Evolutionary conservation across 2,113 vertebrate species (phyloP).

Genomic region (Copsychus sechellarum): DNA sequence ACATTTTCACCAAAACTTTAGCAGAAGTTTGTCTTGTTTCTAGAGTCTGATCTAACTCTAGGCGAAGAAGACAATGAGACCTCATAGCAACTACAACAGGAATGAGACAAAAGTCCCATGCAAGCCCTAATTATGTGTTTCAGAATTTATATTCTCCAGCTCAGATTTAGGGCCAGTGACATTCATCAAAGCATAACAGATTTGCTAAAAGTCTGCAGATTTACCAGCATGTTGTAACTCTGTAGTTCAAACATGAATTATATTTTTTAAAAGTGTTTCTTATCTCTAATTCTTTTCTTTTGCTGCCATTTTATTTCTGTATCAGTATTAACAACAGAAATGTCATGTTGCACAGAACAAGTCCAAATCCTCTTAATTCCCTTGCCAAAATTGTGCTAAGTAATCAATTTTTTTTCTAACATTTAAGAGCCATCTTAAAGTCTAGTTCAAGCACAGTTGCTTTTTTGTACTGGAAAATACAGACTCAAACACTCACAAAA

Average conservation of each 20-base stretch:
- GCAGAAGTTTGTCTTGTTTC: not conserved
- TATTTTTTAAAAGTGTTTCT: not conserved
- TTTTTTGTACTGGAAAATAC: conserved; percentile 36
- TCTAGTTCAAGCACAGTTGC: conserved; percentile 3
- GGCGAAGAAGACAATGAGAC: not conserved
- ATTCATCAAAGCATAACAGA: not conserved
- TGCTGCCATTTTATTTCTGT: not conserved
- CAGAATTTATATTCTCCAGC: not conserved
- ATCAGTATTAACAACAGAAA: not conserved
- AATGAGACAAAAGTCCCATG: not conserved
- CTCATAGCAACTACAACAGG: not conserved
- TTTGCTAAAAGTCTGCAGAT: not conserved
- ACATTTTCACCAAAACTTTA: not conserved
- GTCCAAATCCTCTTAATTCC: not conserved
- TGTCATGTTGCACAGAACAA: not conserved
- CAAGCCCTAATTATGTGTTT: not conserved
- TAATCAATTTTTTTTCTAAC: conserved; percentile 7
- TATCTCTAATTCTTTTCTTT: not conserved
- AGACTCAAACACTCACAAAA: conserved; percentile 22
- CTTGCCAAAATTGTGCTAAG: conserved; percentile 17
- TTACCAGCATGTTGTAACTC: not conserved
- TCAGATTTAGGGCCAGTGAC: not conserved
- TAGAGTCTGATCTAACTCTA: not conserved
- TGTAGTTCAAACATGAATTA: not conserved
- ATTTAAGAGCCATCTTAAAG: conserved; percentile 14